These are phyloP conservation scores for Clostera curtula DNA, from an alignment of 2,888 invertebrate genomes.

Conservation along the genomic window DNA sequence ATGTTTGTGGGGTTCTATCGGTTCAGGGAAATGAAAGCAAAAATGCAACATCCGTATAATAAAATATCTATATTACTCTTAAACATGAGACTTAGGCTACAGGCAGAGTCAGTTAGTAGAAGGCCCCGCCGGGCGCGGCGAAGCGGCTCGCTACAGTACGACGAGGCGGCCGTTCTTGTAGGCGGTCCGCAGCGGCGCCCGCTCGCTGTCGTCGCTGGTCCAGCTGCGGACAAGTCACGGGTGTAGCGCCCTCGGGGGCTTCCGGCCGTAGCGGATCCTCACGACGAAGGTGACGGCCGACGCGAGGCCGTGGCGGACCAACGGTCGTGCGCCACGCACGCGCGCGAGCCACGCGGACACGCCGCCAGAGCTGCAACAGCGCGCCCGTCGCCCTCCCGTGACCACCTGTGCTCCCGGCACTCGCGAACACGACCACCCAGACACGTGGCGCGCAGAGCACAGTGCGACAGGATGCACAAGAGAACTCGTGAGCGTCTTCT, in stretches of 20 bases:
- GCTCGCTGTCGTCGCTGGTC: conserved; percentile 18
- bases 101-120: too few relatives aligned
- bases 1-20: too few relatives aligned
- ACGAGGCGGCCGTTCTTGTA: conserved; percentile 39
- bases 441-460: neutral
- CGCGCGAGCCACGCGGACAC: conserved; percentile 3
- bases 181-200: conserved; percentile 30
- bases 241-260: conserved; percentile 1
- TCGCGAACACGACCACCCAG: neutral
- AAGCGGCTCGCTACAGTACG: conserved; percentile 20
- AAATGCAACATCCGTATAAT: too few relatives aligned
- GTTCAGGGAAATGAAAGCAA: too few relatives aligned
- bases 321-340: conserved; percentile 11
- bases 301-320: conserved; percentile 8
- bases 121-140: neutral
- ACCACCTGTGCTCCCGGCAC: too few relatives aligned
- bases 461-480: neutral
- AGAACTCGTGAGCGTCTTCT: too few relatives aligned
- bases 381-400: too few relatives aligned
- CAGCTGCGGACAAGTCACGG: conserved; percentile 8
- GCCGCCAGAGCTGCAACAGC: too few relatives aligned
- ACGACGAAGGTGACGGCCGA: conserved; percentile 15
- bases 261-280: conserved; percentile 15
- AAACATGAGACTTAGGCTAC: too few relatives aligned
- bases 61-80: too few relatives aligned